Evolutionary conservation across 1,140 invertebrate species (phyloP).

Genomic region (Drosophila neocordata): DNA sequence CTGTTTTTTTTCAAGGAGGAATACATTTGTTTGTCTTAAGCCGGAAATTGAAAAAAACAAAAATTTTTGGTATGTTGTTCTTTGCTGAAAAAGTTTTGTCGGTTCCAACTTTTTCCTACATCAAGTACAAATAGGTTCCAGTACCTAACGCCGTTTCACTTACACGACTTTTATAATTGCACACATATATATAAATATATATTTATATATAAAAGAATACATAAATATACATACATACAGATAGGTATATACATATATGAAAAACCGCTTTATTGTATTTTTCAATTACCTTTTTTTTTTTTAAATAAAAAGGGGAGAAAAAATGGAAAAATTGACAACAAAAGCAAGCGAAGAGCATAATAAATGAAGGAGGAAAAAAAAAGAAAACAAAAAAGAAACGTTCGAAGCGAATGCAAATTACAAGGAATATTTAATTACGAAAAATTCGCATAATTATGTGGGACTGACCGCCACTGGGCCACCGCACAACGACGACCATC

Average conservation of each 20-base stretch:
- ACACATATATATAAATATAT: slow-evolving; percentile 48
- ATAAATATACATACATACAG: not conserved
- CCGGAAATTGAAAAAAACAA: slow-evolving; percentile 78
- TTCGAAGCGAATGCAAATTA: slow-evolving; percentile 69
- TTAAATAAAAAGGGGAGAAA: slow-evolving; percentile 45
- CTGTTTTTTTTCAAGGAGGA: slow-evolving; percentile 7
- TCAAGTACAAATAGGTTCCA: not conserved
- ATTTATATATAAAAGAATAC: slow-evolving; percentile 16
- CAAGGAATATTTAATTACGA: slow-evolving; percentile 81
- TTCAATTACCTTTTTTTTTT: slow-evolving; percentile 81
- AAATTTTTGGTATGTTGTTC: slow-evolving; percentile 47
- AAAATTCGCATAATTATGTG: slow-evolving; percentile 80
- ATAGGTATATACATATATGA: slow-evolving; percentile 44
- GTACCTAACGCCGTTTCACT: slow-evolving; percentile 2
- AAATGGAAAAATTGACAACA: slow-evolving; percentile 59
- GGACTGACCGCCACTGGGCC: slow-evolving; percentile 31
- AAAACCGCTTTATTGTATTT: slow-evolving; percentile 79
- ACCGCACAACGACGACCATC: not conserved
- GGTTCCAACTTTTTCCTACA: slow-evolving; percentile 43
- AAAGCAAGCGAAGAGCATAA: slow-evolving; percentile 53
- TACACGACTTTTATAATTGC: slow-evolving; percentile 1
- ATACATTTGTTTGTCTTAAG: slow-evolving; percentile 80
- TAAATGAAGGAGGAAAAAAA: slow-evolving; percentile 47
- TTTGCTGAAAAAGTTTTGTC: slow-evolving; percentile 58
- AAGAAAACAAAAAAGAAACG: slow-evolving; percentile 4